Percentiles rank a stretch among this genome's conserved stretches.
These are phyloP conservation scores for Anseranas semipalmata DNA, from an alignment of 2,113 vertebrate genomes.

Conservation along the genomic window DNA sequence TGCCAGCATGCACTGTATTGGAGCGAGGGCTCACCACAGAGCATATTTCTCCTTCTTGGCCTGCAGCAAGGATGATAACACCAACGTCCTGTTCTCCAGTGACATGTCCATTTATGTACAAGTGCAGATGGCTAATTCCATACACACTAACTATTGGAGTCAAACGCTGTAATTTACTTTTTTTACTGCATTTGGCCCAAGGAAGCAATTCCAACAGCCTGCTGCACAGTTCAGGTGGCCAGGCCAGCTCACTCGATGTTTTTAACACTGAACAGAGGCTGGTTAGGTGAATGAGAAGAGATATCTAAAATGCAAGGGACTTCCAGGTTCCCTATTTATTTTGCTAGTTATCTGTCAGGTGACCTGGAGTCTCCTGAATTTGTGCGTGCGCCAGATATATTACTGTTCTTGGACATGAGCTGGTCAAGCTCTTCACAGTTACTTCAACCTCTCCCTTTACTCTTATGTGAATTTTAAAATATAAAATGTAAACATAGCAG, in stretches of 20 bases:
- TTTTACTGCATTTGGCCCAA: background rate
- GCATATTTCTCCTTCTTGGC: background rate
- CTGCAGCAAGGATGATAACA: background rate
- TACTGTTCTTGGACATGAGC: background rate
- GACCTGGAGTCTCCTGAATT: background rate
- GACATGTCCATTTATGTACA: background rate
- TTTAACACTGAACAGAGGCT: background rate
- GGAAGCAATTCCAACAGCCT: background rate
- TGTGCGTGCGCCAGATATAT: background rate
- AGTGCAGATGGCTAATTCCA: background rate
- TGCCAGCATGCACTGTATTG: background rate
- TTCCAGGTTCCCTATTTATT: background rate
- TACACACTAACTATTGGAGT: background rate
- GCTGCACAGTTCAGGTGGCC: background rate
- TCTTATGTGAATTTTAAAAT: background rate
- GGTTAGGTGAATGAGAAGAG: background rate
- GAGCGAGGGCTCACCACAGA: background rate
- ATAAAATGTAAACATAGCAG: background rate
- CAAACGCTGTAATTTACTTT: background rate
- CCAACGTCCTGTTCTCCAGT: background rate
- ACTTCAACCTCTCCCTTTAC: background rate
- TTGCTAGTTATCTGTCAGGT: background rate
- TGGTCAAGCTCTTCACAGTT: background rate
- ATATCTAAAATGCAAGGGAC: background rate
- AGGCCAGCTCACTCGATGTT: background rate